phyloP scores from a whole-genome alignment of 2,888 invertebrate genomes.

The Acleris laterana region DNA sequence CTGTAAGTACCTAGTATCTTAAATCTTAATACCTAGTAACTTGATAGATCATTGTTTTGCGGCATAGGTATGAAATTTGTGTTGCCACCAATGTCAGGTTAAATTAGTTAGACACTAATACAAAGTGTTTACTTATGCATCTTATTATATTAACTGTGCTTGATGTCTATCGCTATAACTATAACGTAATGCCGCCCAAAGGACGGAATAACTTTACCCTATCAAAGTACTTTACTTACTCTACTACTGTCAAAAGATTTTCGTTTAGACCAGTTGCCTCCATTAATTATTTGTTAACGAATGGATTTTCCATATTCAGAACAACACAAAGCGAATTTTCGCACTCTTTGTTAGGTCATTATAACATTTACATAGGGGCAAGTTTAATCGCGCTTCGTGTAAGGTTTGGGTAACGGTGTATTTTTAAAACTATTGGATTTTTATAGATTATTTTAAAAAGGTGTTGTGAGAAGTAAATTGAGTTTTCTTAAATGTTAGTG shows the following conservation, averaged over 20 bases:
- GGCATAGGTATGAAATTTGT: no score
- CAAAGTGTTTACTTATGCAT: no score
- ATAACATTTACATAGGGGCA: no score
- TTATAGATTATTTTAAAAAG: conserved; percentile 16
- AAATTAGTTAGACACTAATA: no score
- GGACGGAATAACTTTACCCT: not conserved
- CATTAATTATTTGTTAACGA: conserved; percentile 14
- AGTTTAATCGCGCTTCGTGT: no score
- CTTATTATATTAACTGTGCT: no score
- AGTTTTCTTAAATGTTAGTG: not conserved
- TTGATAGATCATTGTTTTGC: no score
- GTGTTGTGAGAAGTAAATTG: conserved; percentile 10
- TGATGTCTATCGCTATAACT: no score
- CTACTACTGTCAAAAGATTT: conserved; percentile 28
- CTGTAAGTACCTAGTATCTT: no score
- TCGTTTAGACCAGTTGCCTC: conserved; percentile 32
- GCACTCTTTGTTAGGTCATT: not conserved
- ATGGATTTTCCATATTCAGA: not conserved
- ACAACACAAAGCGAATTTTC: conserved; percentile 4
- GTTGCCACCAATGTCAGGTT: no score
- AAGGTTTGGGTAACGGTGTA: not conserved
- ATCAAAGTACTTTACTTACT: conserved; percentile 43
- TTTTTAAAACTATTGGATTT: conserved; percentile 9
- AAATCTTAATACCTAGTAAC: no score
- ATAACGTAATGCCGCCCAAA: no score